These are phyloP conservation scores for Latrodectus hesperus DNA, from an alignment of 2,888 invertebrate genomes.

Conservation along the genomic window DNA sequence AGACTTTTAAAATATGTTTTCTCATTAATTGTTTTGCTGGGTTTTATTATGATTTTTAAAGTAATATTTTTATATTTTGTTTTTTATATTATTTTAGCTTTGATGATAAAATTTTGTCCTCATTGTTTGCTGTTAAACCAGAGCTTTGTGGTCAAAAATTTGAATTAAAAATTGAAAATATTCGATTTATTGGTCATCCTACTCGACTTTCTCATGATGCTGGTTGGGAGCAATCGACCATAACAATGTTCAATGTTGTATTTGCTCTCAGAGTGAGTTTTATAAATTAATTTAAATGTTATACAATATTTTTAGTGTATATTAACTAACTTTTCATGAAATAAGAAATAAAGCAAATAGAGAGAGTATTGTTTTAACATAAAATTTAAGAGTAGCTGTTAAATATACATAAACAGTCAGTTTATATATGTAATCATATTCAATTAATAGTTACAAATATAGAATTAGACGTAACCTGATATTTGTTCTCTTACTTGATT, in stretches of 20 bases:
- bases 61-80: neutral
- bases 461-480: too few species aligned
- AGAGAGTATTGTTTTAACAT: too few species aligned
- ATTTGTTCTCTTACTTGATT: too few species aligned
- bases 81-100: constrained; percentile 73
- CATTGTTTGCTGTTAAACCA: constrained; percentile 91
- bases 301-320: too few species aligned
- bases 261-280: constrained; percentile 76
- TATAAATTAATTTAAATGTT: too few species aligned
- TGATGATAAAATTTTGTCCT: constrained; percentile 84
- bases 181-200: constrained; percentile 95
- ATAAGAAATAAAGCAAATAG: too few species aligned
- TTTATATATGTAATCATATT: too few species aligned
- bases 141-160: constrained; percentile 93
- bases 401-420: too few species aligned
- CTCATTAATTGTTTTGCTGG: neutral
- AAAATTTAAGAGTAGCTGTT: too few species aligned
- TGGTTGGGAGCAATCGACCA: constrained; percentile 72
- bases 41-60: neutral
- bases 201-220: constrained; percentile 74
- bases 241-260: constrained; percentile 87
- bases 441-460: too few species aligned
- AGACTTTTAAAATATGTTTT: neutral
- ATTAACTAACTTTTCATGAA: too few species aligned
- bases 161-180: constrained; percentile 95